Evolutionary conservation across 2,888 invertebrate species (phyloP).

Genomic region (Papilio demoleus): DNA sequence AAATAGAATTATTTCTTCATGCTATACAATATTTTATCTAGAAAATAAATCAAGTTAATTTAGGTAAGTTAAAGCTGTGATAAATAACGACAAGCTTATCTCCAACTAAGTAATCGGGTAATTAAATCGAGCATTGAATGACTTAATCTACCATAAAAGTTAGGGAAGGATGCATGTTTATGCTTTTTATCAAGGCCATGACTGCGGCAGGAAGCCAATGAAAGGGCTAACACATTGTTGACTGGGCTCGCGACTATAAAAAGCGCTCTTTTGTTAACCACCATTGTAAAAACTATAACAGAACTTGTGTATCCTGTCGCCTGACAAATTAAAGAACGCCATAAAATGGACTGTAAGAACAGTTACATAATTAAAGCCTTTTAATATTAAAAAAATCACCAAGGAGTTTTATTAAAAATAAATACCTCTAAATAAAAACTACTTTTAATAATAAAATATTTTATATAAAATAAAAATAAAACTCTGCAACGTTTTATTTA

Average conservation of each 20-base stretch:
- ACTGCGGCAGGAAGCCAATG: constrained; percentile 61
- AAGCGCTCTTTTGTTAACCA: constrained; percentile 71
- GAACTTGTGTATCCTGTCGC: constrained; percentile 74
- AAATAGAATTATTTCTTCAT: too few species aligned
- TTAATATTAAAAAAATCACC: background rate
- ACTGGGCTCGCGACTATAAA: constrained; percentile 64
- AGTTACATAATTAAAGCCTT: constrained; percentile 1
- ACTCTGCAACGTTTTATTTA: background rate
- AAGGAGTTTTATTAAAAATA: background rate
- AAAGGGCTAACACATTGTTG: constrained; percentile 71
- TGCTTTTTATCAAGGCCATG: background rate
- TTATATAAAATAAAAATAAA: background rate
- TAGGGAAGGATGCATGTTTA: background rate
- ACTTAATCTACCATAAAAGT: background rate
- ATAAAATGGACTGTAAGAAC: constrained; percentile 9
- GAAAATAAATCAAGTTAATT: background rate
- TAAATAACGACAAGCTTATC: background rate
- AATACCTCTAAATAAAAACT: background rate
- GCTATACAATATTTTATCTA: too few species aligned
- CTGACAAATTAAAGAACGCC: constrained; percentile 44
- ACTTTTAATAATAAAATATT: too few species aligned
- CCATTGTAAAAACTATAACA: constrained; percentile 67
- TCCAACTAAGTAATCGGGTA: background rate
- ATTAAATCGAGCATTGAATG: background rate
- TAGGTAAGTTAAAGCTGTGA: background rate